These are phyloP conservation scores for Diadema setosum DNA, from an alignment of 35 echinoderm and acorn worm genomes.

Conservation along the genomic window DNA sequence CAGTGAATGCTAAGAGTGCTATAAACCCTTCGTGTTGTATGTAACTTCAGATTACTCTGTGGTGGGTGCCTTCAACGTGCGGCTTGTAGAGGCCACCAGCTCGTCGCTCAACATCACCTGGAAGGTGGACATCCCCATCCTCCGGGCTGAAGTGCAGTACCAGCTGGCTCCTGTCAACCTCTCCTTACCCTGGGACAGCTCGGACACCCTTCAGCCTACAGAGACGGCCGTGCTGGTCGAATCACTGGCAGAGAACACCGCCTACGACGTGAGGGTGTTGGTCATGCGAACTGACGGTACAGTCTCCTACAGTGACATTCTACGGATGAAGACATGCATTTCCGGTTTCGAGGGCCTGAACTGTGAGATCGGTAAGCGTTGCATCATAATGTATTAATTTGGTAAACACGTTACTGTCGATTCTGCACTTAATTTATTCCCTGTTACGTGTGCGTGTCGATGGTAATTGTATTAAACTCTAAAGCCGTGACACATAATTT, in stretches of 20 bases:
- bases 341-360: conserved; percentile 6
- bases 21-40: too few relatives aligned
- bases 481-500: too few relatives aligned
- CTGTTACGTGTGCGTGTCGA: too few relatives aligned
- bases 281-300: neutral
- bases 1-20: too few relatives aligned
- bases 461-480: too few relatives aligned
- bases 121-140: neutral
- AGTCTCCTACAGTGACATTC: neutral
- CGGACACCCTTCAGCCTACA: neutral
- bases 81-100: neutral
- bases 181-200: neutral
- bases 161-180: neutral
- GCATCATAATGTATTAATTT: too few relatives aligned
- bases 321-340: conserved; percentile 5
- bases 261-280: conserved; percentile 3
- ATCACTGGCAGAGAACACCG: neutral
- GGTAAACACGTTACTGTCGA: too few relatives aligned
- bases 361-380: conserved; percentile 46
- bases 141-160: conserved; percentile 29
- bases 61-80: neutral
- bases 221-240: neutral
- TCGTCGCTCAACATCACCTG: conserved; percentile 19
- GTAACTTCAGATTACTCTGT: neutral
- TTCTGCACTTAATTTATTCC: too few relatives aligned